These are phyloP conservation scores for Halocaridina rubra DNA, from an alignment of 2,888 invertebrate species.

Conservation along the genomic window DNA sequence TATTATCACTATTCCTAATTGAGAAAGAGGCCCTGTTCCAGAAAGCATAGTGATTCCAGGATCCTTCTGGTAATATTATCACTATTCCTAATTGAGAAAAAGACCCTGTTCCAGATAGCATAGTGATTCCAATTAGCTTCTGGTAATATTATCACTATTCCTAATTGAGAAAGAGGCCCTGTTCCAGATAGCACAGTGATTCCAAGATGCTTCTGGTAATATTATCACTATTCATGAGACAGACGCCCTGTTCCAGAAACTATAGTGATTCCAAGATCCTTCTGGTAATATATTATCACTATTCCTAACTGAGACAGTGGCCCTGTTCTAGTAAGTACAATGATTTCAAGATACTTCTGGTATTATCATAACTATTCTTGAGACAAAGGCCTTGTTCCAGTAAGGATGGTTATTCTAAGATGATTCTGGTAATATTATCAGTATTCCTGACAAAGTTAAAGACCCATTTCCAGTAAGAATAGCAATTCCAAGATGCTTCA, in stretches of 20 bases:
- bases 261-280: too few species aligned
- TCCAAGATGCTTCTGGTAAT: background rate
- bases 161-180: background rate
- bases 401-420: background rate
- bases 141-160: background rate
- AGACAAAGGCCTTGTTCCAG: background rate
- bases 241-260: too few species aligned
- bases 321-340: too few species aligned
- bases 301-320: too few species aligned
- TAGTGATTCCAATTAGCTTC: background rate
- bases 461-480: too few species aligned
- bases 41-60: too few species aligned
- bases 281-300: too few species aligned
- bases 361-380: too few species aligned
- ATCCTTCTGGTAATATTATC: too few species aligned
- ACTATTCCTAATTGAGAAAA: too few species aligned
- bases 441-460: background rate
- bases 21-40: background rate
- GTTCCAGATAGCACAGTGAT: background rate
- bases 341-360: too few species aligned
- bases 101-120: background rate
- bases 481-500: too few species aligned
- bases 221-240: background rate
- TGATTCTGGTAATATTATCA: background rate
- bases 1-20: background rate